These are phyloP conservation scores for Potorous gilbertii DNA, from an alignment of 2,797 vertebrate genomes.

Conservation along the genomic window DNA sequence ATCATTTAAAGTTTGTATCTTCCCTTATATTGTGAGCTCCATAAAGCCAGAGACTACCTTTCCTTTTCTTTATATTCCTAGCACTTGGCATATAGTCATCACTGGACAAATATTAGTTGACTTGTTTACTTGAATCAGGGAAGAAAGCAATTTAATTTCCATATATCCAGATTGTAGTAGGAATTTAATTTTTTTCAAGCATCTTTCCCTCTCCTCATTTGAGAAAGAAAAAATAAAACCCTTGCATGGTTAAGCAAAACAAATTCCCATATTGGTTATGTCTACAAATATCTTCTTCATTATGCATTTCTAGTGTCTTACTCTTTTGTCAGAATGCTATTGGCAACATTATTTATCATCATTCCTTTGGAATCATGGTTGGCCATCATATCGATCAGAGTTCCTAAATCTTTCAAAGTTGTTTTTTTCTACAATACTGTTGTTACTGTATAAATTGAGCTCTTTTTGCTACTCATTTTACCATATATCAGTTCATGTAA, in stretches of 20 bases:
- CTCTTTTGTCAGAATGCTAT: not conserved
- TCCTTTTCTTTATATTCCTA: not conserved
- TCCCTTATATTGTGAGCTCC: not conserved
- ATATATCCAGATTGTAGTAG: not conserved
- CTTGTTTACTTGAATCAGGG: not conserved
- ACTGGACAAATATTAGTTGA: not conserved
- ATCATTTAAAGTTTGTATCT: not conserved
- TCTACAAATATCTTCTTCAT: not conserved
- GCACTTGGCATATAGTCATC: not conserved
- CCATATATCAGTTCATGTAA: not conserved
- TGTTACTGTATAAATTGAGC: not conserved
- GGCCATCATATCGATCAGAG: no score
- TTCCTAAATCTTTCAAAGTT: not conserved
- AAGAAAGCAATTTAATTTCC: not conserved
- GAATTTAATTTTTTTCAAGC: not conserved
- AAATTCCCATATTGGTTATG: no score
- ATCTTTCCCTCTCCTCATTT: not conserved
- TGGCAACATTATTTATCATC: not conserved
- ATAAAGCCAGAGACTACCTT: not conserved
- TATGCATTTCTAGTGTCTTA: not conserved
- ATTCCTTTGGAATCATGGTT: not conserved
- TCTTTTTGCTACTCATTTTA: not conserved
- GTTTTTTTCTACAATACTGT: no score
- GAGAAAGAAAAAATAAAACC: not conserved
- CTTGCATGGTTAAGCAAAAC: not conserved